Conservation (phyloP, 2,113 vertebrate genomes). For the Mohoua ochrocephala region DNA sequence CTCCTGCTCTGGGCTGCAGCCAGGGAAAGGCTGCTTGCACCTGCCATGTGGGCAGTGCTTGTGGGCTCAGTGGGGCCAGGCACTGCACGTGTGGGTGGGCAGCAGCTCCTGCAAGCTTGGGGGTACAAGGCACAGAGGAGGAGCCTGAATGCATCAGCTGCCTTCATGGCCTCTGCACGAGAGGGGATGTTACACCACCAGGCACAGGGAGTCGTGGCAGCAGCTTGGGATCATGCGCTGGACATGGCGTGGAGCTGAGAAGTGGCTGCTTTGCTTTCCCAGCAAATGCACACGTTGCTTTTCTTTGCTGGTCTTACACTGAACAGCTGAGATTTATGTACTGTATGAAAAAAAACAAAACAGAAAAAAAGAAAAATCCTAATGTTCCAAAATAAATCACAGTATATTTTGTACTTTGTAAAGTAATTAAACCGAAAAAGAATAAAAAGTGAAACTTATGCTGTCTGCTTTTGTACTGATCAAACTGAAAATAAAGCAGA, state of each 20-base stretch:
- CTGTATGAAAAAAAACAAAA: constrained; percentile 54
- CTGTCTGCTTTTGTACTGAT: constrained; percentile 54
- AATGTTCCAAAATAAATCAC: constrained; percentile 70
- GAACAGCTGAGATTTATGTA: constrained; percentile 70
- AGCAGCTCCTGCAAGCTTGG: background rate
- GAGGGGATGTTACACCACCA: rapidly evolving
- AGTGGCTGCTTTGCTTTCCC: constrained; percentile 36
- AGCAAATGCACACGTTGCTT: background rate
- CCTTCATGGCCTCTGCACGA: rapidly evolving
- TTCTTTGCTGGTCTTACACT: constrained; percentile 35
- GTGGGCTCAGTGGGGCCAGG: background rate
- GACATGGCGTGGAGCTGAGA: background rate
- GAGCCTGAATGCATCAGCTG: background rate
- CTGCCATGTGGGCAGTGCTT: background rate
- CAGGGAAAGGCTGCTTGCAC: background rate
- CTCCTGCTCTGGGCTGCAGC: background rate
- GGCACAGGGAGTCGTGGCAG: background rate
- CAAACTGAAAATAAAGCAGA: constrained; percentile 51
- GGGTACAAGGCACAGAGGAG: background rate
- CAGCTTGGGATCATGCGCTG: background rate
- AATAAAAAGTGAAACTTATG: constrained; percentile 2
- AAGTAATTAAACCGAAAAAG: constrained; percentile 72
- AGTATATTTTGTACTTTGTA: constrained; percentile 83
- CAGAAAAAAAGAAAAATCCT: constrained; percentile 8
- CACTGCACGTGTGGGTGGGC: rapidly evolving